phyloP scores from a whole-genome alignment of 1,140 invertebrate genomes.

The Kradibia gibbosae region DNA sequence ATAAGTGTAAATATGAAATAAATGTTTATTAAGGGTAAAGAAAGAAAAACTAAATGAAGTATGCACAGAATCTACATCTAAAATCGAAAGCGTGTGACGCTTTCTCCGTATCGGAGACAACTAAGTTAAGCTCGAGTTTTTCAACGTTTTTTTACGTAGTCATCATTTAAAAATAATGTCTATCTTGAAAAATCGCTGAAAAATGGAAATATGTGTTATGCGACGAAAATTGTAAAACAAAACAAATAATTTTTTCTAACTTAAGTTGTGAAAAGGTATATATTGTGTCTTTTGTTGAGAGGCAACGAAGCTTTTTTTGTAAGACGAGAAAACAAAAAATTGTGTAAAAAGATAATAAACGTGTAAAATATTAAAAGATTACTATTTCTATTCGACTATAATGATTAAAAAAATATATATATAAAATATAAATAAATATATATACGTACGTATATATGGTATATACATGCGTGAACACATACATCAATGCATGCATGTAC shows the following conservation, averaged over 20 bases:
- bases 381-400: slow-evolving; percentile 57
- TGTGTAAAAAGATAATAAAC: slow-evolving; percentile 39
- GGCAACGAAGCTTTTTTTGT: background rate
- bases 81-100: slow-evolving; percentile 47
- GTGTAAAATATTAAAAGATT: slow-evolving; percentile 50
- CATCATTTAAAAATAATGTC: background rate
- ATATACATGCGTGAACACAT: background rate
- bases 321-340: slow-evolving; percentile 17
- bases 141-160: background rate
- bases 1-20: slow-evolving; percentile 52
- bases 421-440: background rate
- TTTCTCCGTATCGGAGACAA: slow-evolving; percentile 50
- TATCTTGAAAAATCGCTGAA: background rate
- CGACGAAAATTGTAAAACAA: slow-evolving; percentile 28
- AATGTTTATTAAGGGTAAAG: slow-evolving; percentile 44
- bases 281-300: slow-evolving; percentile 12
- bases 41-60: slow-evolving; percentile 28
- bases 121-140: slow-evolving; percentile 34
- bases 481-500: slow-evolving; percentile 44
- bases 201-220: slow-evolving; percentile 25
- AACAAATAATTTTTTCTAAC: slow-evolving; percentile 30
- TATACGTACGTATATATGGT: background rate
- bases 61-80: slow-evolving; percentile 42
- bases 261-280: slow-evolving; percentile 32
- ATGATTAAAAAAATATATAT: slow-evolving; percentile 52